phyloP scores from a whole-genome alignment of 2,888 invertebrate species.

The Cyaniris semiargus region DNA sequence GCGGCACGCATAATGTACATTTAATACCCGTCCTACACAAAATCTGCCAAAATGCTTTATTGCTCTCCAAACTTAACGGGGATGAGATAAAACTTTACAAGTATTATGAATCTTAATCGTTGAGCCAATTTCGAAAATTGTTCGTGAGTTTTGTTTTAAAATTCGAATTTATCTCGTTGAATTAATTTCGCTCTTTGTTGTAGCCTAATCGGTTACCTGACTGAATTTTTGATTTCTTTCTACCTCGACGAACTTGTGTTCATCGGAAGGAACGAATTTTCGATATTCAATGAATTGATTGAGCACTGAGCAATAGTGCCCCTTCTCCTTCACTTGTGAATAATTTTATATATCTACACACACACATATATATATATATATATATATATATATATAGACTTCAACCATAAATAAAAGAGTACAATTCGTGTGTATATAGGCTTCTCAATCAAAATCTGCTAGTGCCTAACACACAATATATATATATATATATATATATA shows the following conservation, averaged over 20 bases:
- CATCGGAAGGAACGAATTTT: slow-evolving; percentile 42
- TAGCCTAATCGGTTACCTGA: slow-evolving; percentile 69
- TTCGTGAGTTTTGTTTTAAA: slow-evolving; percentile 71
- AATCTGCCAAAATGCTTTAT: slow-evolving; percentile 79
- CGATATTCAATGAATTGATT: slow-evolving; percentile 37
- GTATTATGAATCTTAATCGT: slow-evolving; percentile 79
- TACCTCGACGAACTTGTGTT: slow-evolving; percentile 49
- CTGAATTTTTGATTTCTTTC: slow-evolving; percentile 57
- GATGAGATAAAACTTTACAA: slow-evolving; percentile 75
- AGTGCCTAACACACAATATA: too few relatives aligned
- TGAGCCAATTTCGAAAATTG: slow-evolving; percentile 73
- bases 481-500: too few relatives aligned
- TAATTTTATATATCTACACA: too few relatives aligned
- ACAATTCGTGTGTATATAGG: too few relatives aligned
- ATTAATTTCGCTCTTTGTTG: slow-evolving; percentile 71
- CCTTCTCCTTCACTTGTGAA: not conserved
- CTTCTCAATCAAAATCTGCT: too few relatives aligned
- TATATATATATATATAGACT: too few relatives aligned
- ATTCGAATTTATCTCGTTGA: slow-evolving; percentile 68
- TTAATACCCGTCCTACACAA: slow-evolving; percentile 72
- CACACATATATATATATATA: too few relatives aligned
- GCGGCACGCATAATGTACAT: slow-evolving; percentile 71
- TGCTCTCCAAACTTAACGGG: slow-evolving; percentile 68
- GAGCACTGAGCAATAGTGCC: slow-evolving; percentile 33
- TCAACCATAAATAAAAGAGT: too few relatives aligned